Evolutionary conservation across 2,797 vertebrate species (phyloP), one percentile per base, ranked within the genome.

Genomic region (Chrosomus eos): DNA sequence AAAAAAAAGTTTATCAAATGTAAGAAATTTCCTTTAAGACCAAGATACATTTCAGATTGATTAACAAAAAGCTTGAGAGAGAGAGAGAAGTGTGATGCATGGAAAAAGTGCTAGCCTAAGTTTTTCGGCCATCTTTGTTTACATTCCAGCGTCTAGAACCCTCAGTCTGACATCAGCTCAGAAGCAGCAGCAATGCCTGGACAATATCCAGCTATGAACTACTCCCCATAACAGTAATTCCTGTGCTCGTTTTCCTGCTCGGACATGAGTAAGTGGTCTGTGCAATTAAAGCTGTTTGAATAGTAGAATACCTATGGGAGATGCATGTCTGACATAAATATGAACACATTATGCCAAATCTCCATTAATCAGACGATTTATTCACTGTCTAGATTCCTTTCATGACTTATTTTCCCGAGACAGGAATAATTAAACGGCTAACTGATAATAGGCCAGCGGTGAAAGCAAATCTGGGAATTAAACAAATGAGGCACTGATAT

Each of bases 51-150:
- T n/a, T 7, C 7, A 31, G 9, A 38, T 55, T 23, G 38, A 74
- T 26, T 7, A 13, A 36, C 33, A 78, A 68, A 53, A 72, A 33
- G 58, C 5, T 10, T 85, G 53, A 21, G 21, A 62, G 33, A n/a
- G 33, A n/a, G n/a, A 33, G 80, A 75, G 38, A 58, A 84, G 88
- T 38, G 40, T 62, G 74, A 81, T 51, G 40, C 70, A 82, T 74
- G 10, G 76, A 87, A 70, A 45, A 91, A 88, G 78, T 80, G 86
- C 90, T 84, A 79, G 86, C 79, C 89, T 86, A 88, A 90, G 91
- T 89, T 88, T 94, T 93, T 94, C 91, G 68, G 89, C 91, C 92
- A 93, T 93, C 92, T 93, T 89, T 95, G 94, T 95, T 95, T 95
- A 95, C 92, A 94, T 95, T 95, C 92, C 92, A 93, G 88, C 90